Evolutionary conservation across 2,888 invertebrate genomes (phyloP).

Genomic region (Lasioglossum oenotherae): DNA sequence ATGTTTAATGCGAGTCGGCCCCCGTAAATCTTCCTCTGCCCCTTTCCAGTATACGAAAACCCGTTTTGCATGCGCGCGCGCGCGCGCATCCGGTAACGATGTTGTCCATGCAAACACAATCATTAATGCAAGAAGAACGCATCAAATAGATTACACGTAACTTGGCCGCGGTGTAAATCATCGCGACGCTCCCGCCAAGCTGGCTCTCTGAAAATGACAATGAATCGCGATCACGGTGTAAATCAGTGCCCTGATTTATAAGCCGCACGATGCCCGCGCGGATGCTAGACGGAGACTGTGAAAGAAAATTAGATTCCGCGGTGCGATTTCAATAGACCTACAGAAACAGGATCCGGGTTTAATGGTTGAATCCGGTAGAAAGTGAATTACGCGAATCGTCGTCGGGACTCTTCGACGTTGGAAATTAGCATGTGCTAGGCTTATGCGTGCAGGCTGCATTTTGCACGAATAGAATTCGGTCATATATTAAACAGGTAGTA

Average conservation of each 20-base stretch:
- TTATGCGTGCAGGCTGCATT: neutral
- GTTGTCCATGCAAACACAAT: slow-evolving; percentile 65
- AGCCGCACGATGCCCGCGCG: neutral
- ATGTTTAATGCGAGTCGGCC: slow-evolving; percentile 51
- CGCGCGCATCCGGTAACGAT: slow-evolving; percentile 55
- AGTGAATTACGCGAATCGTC: neutral
- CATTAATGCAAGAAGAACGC: slow-evolving; percentile 67
- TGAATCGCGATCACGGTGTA: slow-evolving; percentile 51
- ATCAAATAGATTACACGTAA: slow-evolving; percentile 67
- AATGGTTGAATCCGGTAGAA: neutral
- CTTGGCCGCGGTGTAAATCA: slow-evolving; percentile 61
- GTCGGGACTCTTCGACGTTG: neutral
- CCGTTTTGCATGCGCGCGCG: slow-evolving; percentile 55
- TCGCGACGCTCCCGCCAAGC: slow-evolving; percentile 25
- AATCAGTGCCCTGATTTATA: slow-evolving; percentile 46
- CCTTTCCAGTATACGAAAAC: slow-evolving; percentile 26
- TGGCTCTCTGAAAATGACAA: slow-evolving; percentile 52
- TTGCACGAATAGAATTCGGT: neutral
- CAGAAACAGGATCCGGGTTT: too few species aligned
- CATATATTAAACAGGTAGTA: neutral
- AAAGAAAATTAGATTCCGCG: slow-evolving; percentile 25
- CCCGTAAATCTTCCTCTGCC: slow-evolving; percentile 40
- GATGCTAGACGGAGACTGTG: neutral
- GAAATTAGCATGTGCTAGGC: neutral
- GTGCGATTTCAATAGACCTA: slow-evolving; percentile 3